phyloP scores from a whole-genome alignment of 1,140 invertebrate species.

The Hyposmocoma kahamanoa region DNA sequence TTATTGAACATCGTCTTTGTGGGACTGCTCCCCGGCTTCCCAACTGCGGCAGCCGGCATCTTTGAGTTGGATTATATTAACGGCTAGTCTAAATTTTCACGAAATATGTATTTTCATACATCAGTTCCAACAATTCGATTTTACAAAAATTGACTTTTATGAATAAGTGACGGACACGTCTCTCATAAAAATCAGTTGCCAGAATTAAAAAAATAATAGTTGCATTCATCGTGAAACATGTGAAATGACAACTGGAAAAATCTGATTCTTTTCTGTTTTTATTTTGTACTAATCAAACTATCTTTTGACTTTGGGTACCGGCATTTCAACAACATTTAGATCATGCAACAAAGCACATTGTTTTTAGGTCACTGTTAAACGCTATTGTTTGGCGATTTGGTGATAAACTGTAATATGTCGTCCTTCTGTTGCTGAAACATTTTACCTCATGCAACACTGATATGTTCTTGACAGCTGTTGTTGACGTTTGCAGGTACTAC shows the following conservation, averaged over 20 bases:
- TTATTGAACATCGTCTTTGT: conserved; percentile 72
- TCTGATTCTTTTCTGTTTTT: background rate
- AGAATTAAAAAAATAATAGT: conserved; percentile 23
- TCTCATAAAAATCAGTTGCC: conserved; percentile 47
- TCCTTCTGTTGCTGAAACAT: no score
- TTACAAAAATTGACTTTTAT: conserved; percentile 62
- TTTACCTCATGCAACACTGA: conserved; percentile 6
- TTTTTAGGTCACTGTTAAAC: no score
- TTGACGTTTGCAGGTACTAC: conserved; percentile 3
- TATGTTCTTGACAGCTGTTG: conserved; percentile 17
- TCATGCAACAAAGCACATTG: no score
- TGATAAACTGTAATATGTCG: no score
- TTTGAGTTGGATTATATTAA: conserved; percentile 25
- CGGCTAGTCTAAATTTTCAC: conserved; percentile 36
- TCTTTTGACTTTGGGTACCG: no score
- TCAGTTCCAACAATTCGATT: conserved; percentile 59
- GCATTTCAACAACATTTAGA: no score
- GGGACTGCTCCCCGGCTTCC: conserved; percentile 35
- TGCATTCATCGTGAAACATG: conserved; percentile 1
- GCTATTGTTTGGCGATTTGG: no score
- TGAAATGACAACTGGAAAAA: background rate
- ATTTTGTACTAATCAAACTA: no score
- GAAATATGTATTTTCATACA: conserved; percentile 55
- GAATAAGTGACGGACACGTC: conserved; percentile 61
- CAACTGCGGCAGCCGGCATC: conserved; percentile 43